Conservation (phyloP, 2,888 invertebrate genomes). For the Empis stercorea region DNA sequence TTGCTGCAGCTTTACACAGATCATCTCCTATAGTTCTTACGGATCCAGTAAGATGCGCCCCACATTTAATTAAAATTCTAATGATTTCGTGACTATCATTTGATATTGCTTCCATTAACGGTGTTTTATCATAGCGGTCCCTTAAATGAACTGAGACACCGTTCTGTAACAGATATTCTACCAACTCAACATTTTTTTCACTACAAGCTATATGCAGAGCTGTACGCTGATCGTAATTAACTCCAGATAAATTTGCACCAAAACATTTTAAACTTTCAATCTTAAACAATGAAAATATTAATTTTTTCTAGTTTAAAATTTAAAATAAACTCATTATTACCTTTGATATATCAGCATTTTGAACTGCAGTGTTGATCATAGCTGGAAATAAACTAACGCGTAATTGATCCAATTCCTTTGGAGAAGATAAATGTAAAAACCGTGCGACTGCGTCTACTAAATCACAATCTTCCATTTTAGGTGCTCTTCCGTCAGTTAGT, state of each 20-base stretch:
- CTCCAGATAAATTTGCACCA: conserved; percentile 61
- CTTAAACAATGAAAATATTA: conserved; percentile 12
- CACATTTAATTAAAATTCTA: conserved; percentile 53
- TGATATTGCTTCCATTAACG: conserved; percentile 56
- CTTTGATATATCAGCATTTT: conserved; percentile 40
- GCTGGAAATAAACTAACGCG: conserved; percentile 54
- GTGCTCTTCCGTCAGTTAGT: conserved; percentile 41
- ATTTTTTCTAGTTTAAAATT: neutral
- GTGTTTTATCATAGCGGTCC: conserved; percentile 56
- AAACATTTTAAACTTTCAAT: conserved; percentile 34
- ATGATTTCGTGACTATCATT: conserved; percentile 51
- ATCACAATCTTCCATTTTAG: conserved; percentile 37
- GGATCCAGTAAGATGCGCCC: conserved; percentile 55
- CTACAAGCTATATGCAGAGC: conserved; percentile 69
- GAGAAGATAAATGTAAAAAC: conserved; percentile 41
- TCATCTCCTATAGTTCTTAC: conserved; percentile 49
- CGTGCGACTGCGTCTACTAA: conserved; percentile 47
- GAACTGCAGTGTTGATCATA: conserved; percentile 51
- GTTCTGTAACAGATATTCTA: conserved; percentile 58
- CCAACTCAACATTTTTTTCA: conserved; percentile 52
- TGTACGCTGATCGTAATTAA: conserved; percentile 62
- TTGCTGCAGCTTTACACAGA: conserved; percentile 51
- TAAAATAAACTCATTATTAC: conserved; percentile 26
- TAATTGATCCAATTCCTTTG: conserved; percentile 42
- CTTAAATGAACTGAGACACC: conserved; percentile 75